These are phyloP conservation scores for Thaumetopoea pityocampa DNA, from an alignment of 1,140 invertebrate genomes.

Conservation along the genomic window DNA sequence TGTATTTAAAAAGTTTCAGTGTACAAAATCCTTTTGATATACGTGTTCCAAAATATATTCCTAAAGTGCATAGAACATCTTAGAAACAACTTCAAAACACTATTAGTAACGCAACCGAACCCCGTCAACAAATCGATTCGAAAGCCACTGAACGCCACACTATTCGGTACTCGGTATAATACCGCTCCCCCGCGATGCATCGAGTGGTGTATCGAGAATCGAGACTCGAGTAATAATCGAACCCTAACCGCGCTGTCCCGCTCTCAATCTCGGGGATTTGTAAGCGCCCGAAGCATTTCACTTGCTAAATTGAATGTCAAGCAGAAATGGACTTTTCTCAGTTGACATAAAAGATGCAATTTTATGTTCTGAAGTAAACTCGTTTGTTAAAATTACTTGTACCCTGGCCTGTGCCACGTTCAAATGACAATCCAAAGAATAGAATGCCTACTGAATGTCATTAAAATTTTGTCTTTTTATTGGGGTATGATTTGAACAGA, in stretches of 20 bases:
- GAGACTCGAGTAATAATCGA: slow-evolving; percentile 65
- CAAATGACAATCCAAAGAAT: slow-evolving; percentile 66
- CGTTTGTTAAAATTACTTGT: slow-evolving; percentile 34
- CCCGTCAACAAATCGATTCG: slow-evolving; percentile 43
- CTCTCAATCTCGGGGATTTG: slow-evolving; percentile 65
- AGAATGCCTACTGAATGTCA: slow-evolving; percentile 68
- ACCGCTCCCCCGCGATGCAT: slow-evolving; percentile 53
- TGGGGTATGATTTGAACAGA: slow-evolving; percentile 30
- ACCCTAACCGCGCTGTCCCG: slow-evolving; percentile 54
- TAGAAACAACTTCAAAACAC: slow-evolving; percentile 6
- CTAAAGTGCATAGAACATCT: background rate
- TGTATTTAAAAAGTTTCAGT: too few species aligned
- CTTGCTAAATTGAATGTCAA: slow-evolving; percentile 9
- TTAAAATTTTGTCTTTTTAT: slow-evolving; percentile 59
- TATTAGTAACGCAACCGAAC: slow-evolving; percentile 23
- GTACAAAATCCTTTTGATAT: too few species aligned
- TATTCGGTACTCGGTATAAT: slow-evolving; percentile 38
- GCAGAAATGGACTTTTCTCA: slow-evolving; percentile 30
- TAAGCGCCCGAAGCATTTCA: slow-evolving; percentile 27
- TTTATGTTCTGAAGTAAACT: slow-evolving; percentile 2
- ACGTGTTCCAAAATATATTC: too few species aligned
- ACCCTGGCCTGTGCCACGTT: too few species aligned
- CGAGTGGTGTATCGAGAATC: slow-evolving; percentile 62
- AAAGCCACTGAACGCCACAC: slow-evolving; percentile 21
- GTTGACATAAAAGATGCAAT: slow-evolving; percentile 15